Base-by-base conservation (phyloP, 2,797 vertebrate genomes). In the Orientallactaga sibirica region DNA sequence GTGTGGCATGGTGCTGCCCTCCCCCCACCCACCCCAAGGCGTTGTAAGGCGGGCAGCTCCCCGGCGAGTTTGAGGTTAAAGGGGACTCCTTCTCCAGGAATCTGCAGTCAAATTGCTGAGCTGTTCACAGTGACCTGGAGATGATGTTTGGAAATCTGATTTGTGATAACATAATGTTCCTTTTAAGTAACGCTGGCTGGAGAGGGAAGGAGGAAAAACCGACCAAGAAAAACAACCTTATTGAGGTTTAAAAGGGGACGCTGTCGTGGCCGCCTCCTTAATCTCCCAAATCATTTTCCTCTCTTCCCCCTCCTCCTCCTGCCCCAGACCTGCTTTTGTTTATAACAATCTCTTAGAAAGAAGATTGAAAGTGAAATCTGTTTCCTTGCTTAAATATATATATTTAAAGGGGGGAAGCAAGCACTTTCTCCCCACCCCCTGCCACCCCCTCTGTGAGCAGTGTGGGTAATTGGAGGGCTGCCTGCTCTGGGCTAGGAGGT, bases 71-170 rank as follows among this genome's bases (percentile, higher is more conserved):
- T 66, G 0, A 79, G 94, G 96, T 93, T 88, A 97, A 96, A 97
- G 96, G 97, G 92, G 43, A 0, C 7, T 52, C 92, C 93, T 97
- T 97, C 97, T 97, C 97, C 94, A 86, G 12, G 95, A 95, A 97
- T 98, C 97, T 96, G 96, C 68, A 91, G 95, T 1, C 61, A 96
- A 97, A 97, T 97, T 94, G 70, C 89, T n/a, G 97, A 97, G 95
- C 86, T 94, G 94, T 95, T 98, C 89, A 73, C 94, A 88, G 81
- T 58, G 97, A 97, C 96, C 97, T 97, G 96, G 94, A 95, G 96
- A 97, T 62, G 94, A 94, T 96, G 93, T 91, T 97, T 97, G 97
- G 97, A 98, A 98, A 98, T 97, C 97, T 97, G 97, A 97, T 98
- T 98, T 98, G 95, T 89, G 96, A 96, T 95, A 97, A 97, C 97